phyloP scores from a whole-genome alignment of 1,140 invertebrate species.

The Drosophila navojoa region DNA sequence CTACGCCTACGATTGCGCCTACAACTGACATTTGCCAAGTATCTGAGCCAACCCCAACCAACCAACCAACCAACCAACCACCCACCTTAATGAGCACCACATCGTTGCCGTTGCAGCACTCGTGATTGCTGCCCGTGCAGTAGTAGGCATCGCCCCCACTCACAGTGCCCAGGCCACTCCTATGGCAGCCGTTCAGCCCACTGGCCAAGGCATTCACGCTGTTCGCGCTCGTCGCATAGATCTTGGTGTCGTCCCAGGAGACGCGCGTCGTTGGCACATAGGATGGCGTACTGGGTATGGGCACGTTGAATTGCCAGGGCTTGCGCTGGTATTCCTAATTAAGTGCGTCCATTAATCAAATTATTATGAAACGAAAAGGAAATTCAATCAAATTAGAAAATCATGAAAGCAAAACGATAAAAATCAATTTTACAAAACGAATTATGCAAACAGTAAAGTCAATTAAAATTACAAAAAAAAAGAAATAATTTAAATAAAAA shows the following conservation, averaged over 20 bases:
- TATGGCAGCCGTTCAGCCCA: slow-evolving; percentile 41
- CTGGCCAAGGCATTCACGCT: slow-evolving; percentile 33
- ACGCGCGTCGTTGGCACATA: slow-evolving; percentile 81
- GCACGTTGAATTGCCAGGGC: slow-evolving; percentile 77
- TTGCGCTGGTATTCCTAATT: slow-evolving; percentile 67
- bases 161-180: slow-evolving; percentile 24
- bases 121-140: slow-evolving; percentile 79
- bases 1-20: slow-evolving; percentile 2
- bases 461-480: too few relatives aligned
- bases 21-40: slow-evolving; percentile 26
- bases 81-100: slow-evolving; percentile 83
- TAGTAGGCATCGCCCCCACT: slow-evolving; percentile 70
- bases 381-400: slow-evolving; percentile 31
- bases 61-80: not conserved
- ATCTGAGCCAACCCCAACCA: slow-evolving; percentile 6
- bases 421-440: not conserved
- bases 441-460: not conserved
- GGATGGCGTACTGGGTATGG: slow-evolving; percentile 77
- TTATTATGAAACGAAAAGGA: slow-evolving; percentile 16
- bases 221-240: slow-evolving; percentile 59
- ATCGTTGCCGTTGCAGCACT: slow-evolving; percentile 81
- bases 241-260: slow-evolving; percentile 83
- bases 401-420: not conserved
- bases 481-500: too few relatives aligned
- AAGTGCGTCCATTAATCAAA: slow-evolving; percentile 21